phyloP scores from a whole-genome alignment of 2,888 invertebrate genomes.

The Erebia palarica region DNA sequence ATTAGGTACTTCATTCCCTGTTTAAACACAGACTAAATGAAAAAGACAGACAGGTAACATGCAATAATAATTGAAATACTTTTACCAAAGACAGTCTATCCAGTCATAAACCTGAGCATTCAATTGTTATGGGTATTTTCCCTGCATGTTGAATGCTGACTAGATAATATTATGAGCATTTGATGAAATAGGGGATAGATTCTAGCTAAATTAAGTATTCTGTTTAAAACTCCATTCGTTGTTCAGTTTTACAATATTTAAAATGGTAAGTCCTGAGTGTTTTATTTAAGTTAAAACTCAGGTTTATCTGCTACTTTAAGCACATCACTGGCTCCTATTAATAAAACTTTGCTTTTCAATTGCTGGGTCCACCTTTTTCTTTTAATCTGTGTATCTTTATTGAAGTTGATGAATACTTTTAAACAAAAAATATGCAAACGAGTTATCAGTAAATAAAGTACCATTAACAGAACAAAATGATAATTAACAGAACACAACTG shows the following conservation, averaged over 20 bases:
- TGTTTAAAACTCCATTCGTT: too few species aligned
- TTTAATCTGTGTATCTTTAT: constrained; percentile 7
- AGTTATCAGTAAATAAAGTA: constrained; percentile 23
- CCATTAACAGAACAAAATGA: background rate
- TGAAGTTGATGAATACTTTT: background rate
- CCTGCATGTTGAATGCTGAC: too few species aligned
- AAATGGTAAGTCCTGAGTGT: too few species aligned
- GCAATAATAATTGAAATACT: background rate
- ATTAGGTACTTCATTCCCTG: constrained; percentile 81
- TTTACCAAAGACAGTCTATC: background rate
- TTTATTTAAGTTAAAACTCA: too few species aligned
- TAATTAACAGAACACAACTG: background rate
- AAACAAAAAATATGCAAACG: background rate
- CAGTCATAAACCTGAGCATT: too few species aligned
- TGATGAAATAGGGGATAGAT: too few species aligned
- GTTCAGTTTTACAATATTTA: too few species aligned
- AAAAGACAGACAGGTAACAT: background rate
- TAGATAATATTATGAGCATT: too few species aligned
- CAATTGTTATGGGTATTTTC: too few species aligned
- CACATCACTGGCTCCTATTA: background rate
- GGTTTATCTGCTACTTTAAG: background rate
- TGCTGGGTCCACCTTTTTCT: constrained; percentile 1
- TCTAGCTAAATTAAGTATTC: too few species aligned
- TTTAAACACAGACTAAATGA: constrained; percentile 15
- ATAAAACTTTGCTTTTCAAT: background rate